Base-by-base conservation (phyloP, 2,888 invertebrate species). In the Lordiphosa andalusiaca region DNA sequence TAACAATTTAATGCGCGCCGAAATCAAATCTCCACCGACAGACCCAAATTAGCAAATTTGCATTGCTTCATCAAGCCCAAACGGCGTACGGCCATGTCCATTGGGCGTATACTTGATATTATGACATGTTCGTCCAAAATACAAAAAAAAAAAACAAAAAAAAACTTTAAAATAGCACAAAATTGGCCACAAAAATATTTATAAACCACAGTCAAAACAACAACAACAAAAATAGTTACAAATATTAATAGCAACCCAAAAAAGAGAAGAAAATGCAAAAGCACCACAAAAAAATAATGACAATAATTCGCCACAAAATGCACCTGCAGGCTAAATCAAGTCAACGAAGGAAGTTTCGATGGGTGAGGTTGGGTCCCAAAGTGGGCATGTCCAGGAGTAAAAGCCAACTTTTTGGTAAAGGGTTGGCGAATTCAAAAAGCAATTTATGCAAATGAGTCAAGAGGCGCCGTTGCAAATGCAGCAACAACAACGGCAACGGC, bases 261-360 rank as follows among this genome's bases (percentile, higher is more conserved):
- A 67, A 47, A 30, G 50, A 50, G 53, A 56, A 52, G 36, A 44
- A 53, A 52, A 41, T 39, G 54, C 53, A 64, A 50, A 61, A 53
- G 33, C 61, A 53, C 37, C 33, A 47, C n/a, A n/a, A n/a, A 69
- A 59, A 64, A 72, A 68, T 82, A 85, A 84, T 84, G 78, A 85
- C 69, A 83, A 83, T 85, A 85, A 83, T 83, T 83, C 80, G 73
- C 58, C 61, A 75, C 67, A 69, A 84, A 84, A 74, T 84, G 67
- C 82, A 83, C 85, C 82, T 83, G 85, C 82, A 77, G 84, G 84
- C 82, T 62, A 70, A 66, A 44, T 44, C 44, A 44, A 44, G 44
- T 44, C 44, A 44, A 44, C 44, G 16, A 44, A 33, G 33, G 30
- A 44, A 44, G 46, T 25, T 38, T 67, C 60, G 57, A 44, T 39